Conservation (phyloP, 2,113 vertebrate genomes). For the Pomatostomus ruficeps region DNA sequence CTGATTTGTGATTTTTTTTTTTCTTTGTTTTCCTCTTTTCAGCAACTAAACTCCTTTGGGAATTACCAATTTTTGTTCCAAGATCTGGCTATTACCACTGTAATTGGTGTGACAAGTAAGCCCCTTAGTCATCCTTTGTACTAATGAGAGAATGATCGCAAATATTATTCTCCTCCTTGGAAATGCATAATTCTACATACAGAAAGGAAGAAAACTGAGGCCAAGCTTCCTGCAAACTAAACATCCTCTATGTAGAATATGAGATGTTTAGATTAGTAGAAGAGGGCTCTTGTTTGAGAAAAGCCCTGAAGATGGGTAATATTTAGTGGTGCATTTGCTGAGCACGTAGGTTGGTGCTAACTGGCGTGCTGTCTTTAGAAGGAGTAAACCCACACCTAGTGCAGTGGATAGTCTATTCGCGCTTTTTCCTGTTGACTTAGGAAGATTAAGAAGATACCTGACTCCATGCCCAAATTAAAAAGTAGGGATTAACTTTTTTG, state of each 20-base stretch:
- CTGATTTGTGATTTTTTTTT: neutral
- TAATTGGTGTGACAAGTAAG: constrained; percentile 83
- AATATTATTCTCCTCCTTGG: neutral
- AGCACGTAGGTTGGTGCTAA: neutral
- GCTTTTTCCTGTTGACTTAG: neutral
- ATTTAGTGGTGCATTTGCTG: neutral
- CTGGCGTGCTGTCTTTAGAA: neutral
- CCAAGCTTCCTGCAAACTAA: neutral
- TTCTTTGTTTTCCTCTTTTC: constrained; percentile 56
- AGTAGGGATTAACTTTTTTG: neutral
- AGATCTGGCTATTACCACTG: constrained; percentile 79
- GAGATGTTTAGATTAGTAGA: neutral
- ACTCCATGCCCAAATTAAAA: neutral
- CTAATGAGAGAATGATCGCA: neutral
- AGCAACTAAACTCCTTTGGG: constrained; percentile 77
- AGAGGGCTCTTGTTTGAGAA: neutral
- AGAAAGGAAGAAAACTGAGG: neutral
- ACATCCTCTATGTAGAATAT: neutral
- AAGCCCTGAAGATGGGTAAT: neutral
- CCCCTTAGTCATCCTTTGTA: neutral
- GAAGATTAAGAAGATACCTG: neutral
- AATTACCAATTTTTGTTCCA: constrained; percentile 83
- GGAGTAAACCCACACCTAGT: neutral
- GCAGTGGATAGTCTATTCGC: neutral
- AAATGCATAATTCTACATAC: neutral